Base-by-base conservation (phyloP, 2,888 invertebrate genomes). In the Odontocerum albicorne region DNA sequence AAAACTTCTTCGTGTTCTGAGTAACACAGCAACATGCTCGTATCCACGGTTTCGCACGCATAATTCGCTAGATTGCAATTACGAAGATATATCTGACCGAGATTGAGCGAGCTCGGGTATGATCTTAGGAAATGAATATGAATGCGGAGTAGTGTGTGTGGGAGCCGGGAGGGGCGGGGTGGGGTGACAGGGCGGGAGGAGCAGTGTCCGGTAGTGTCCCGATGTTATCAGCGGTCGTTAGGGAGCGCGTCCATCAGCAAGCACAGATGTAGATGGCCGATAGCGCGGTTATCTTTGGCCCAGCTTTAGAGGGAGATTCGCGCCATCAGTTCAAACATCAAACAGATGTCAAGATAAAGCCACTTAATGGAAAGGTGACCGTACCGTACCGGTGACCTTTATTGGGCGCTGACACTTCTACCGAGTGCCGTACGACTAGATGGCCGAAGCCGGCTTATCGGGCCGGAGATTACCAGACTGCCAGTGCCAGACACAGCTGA, bases 181-280 rank as follows among this genome's bases (percentile, higher is more conserved):
- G 36, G 22, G 35, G 36, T 7, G 10, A 7, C 10, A 10, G 4
- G 35, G 15, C 16, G 35, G 20, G 36, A 31, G 27, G 22, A 38
- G 13, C 35, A n/a, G 35, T 43, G 51, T 51, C 52, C 52, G 51
- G 51, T 51, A 51, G 51, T 57, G 57, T 49, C 47, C 57, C 47
- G 60, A 60, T 60, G 54, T 40, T 60, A 60, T 60, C 60, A 35
- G 44, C 42, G 51, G 55, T 60, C 60, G 60, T 60, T 60, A 60
- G 47, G 49, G 55, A 58, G 46, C 57, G 55, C 60, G 52, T 60
- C 60, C 58, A 50, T 57, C 57, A 57, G 47, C 60, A 39, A 51
- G 38, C 53, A 39, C 45, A 49, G 60, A 57, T 57, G 50, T 47
- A 49, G 57, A 50, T 50, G 42, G 44, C 49, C 49, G 55, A 55